These are phyloP conservation scores for Planococcus citri DNA, from an alignment of 1,140 invertebrate genomes.

Conservation along the genomic window DNA sequence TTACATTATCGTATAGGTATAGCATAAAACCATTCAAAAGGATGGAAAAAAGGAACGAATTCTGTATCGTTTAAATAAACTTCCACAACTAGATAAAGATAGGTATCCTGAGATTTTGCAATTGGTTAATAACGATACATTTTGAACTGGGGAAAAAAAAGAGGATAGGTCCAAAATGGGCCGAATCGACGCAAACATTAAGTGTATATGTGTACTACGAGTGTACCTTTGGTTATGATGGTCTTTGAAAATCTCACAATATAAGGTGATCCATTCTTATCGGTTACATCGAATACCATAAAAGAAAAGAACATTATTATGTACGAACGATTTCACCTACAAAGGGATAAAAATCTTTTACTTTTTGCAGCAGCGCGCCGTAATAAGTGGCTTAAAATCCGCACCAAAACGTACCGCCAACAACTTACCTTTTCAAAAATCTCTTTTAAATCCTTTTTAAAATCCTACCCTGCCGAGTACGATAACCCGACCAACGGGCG, in stretches of 20 bases:
- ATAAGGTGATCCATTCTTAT: not conserved
- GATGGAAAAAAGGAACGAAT: too few relatives aligned
- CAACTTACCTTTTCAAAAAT: conserved; percentile 3
- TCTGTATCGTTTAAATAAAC: too few relatives aligned
- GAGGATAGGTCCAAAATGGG: too few relatives aligned
- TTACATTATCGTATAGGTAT: too few relatives aligned
- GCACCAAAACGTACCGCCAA: not conserved
- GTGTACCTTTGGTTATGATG: not conserved
- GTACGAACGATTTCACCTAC: conserved; percentile 2
- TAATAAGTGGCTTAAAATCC: conserved; percentile 7
- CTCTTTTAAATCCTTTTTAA: not conserved
- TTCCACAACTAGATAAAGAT: too few relatives aligned
- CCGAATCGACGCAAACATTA: too few relatives aligned
- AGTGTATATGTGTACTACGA: too few relatives aligned
- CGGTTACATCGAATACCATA: conserved; percentile 1
- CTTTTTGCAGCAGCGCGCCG: not conserved
- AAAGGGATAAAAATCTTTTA: conserved; percentile 2
- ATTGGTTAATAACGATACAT: too few relatives aligned
- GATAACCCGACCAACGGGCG: too few relatives aligned
- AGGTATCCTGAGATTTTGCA: too few relatives aligned
- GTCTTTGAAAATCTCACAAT: not conserved
- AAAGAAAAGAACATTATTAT: not conserved
- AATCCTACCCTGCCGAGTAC: not conserved
- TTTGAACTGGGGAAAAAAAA: too few relatives aligned
- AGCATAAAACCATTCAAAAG: too few relatives aligned